Evolutionary conservation across 2,888 invertebrate species (phyloP).

Genomic region (Rapana venosa): DNA sequence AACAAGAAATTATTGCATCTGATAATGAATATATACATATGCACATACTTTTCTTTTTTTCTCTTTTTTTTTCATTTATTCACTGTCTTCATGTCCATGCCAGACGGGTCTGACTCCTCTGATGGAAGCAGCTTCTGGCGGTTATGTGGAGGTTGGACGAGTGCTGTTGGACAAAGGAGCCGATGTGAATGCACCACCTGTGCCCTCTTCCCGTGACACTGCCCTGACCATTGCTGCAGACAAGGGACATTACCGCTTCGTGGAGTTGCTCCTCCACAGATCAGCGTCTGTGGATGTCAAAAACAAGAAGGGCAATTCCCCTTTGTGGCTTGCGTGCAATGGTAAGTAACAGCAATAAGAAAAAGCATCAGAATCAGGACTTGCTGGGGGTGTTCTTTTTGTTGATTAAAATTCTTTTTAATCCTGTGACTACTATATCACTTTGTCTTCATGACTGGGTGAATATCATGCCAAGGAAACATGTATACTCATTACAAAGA

Average conservation of each 20-base stretch:
- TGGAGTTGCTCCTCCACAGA: constrained; percentile 80
- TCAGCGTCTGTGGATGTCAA: constrained; percentile 97
- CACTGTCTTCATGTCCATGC: constrained; percentile 48
- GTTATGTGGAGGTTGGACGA: constrained; percentile 98
- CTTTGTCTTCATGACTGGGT: too few species aligned
- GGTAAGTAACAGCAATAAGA: constrained; percentile 68
- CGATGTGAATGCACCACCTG: constrained; percentile 98
- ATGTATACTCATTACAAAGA: too few species aligned
- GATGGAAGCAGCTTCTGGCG: constrained; percentile 99
- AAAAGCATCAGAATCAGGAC: neutral
- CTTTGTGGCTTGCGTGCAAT: constrained; percentile 97
- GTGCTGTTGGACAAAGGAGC: constrained; percentile 97
- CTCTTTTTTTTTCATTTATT: neutral
- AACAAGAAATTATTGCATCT: too few species aligned
- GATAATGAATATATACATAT: too few species aligned
- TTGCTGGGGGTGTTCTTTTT: neutral
- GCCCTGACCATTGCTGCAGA: constrained; percentile 99
- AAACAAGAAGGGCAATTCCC: constrained; percentile 99
- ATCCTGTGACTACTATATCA: neutral
- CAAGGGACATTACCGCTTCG: constrained; percentile 94
- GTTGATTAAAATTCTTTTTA: neutral
- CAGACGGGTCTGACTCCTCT: constrained; percentile 97
- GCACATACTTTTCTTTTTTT: too few species aligned
- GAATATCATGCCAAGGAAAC: too few species aligned
- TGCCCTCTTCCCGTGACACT: constrained; percentile 97